Conservation (phyloP, 2,888 invertebrate genomes). For the Chelonus formosanus region DNA sequence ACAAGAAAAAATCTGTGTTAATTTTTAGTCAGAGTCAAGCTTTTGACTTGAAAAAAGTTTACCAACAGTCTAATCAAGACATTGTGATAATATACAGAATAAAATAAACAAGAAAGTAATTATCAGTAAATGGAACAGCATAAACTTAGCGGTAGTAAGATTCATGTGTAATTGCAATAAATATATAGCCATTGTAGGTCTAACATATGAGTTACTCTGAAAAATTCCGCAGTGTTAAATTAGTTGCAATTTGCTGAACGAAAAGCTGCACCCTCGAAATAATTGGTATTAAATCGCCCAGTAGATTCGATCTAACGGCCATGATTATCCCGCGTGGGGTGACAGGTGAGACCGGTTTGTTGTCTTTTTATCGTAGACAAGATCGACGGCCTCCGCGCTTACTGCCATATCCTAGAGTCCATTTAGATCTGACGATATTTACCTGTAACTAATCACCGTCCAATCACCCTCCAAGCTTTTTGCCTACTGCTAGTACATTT, state of each 20-base stretch:
- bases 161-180: slow-evolving; percentile 34
- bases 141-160: no score
- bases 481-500: slow-evolving; percentile 2
- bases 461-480: slow-evolving; percentile 27
- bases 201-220: no score
- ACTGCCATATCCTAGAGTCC: slow-evolving; percentile 35
- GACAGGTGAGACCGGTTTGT: slow-evolving; percentile 47
- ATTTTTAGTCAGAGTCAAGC: no score
- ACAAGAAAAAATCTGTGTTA: no score
- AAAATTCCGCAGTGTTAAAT: slow-evolving; percentile 32
- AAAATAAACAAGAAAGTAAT: no score
- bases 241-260: slow-evolving; percentile 54
- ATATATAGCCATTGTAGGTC: slow-evolving; percentile 3
- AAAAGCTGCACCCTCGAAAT: slow-evolving; percentile 46
- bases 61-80: no score
- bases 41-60: no score
- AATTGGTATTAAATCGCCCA: slow-evolving; percentile 59
- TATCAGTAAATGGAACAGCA: background rate
- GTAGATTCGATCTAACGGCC: slow-evolving; percentile 50
- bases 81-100: no score
- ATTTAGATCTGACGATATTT: slow-evolving; percentile 44
- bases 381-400: slow-evolving; percentile 38
- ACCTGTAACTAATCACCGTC: slow-evolving; percentile 41
- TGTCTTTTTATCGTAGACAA: slow-evolving; percentile 45
- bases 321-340: slow-evolving; percentile 42